phyloP scores from a whole-genome alignment of 2,797 vertebrate genomes.

The Neostethus bicornis region DNA sequence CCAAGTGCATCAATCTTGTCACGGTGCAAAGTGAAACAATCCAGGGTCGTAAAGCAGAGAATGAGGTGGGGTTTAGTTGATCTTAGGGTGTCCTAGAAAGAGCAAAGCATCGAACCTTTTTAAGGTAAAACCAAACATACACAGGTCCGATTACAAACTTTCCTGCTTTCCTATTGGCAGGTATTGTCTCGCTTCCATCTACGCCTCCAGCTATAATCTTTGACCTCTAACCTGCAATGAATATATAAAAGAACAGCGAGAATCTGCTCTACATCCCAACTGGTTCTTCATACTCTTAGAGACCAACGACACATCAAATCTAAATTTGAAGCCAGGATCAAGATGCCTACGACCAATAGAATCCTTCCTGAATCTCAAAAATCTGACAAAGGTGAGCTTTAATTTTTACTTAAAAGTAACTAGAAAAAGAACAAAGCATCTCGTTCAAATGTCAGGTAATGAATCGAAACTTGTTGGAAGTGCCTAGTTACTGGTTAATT shows the following conservation, averaged over 20 bases:
- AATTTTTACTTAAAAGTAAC: too few relatives aligned
- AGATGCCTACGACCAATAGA: constrained; percentile 66
- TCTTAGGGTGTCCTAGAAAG: constrained; percentile 15
- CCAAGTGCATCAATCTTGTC: constrained; percentile 26
- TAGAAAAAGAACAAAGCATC: too few relatives aligned
- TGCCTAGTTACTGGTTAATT: neutral
- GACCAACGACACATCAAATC: constrained; percentile 16
- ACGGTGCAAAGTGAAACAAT: constrained; percentile 36
- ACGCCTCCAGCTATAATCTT: constrained; percentile 16
- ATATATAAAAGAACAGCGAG: constrained; percentile 60
- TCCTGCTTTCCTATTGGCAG: constrained; percentile 34
- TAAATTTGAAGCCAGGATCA: constrained; percentile 10
- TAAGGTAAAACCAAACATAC: constrained; percentile 60
- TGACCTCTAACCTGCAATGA: constrained; percentile 39
- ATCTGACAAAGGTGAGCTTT: constrained; percentile 61
- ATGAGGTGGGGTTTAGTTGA: constrained; percentile 27
- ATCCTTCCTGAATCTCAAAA: constrained; percentile 52
- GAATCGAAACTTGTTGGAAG: too few relatives aligned
- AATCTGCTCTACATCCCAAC: constrained; percentile 23
- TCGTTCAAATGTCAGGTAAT: too few relatives aligned
- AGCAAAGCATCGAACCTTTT: constrained; percentile 51
- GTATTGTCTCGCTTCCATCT: constrained; percentile 15
- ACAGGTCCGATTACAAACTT: constrained; percentile 47
- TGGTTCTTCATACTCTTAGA: constrained; percentile 16
- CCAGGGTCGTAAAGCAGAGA: constrained; percentile 4